A percentile compares a stretch with the other conserved stretches of the same genome.
phyloP scores from a whole-genome alignment of 35 echinoderm and acorn worm genomes.

The Heliocidaris tuberculata region DNA sequence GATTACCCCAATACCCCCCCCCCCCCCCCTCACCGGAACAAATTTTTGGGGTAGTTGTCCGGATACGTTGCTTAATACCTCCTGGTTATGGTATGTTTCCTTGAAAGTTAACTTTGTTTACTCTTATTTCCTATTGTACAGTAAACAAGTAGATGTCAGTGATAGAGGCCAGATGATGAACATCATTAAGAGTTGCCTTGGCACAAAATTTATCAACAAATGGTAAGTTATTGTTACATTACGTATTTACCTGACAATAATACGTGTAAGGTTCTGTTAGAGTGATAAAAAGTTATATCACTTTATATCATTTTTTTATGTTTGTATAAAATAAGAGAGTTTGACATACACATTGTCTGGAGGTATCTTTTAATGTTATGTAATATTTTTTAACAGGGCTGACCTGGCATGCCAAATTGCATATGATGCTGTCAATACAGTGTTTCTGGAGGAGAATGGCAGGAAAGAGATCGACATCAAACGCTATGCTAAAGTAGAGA shows the following conservation, averaged over 20 bases:
- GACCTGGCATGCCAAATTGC: constrained; percentile 90
- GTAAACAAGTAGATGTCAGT: constrained; percentile 80
- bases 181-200: constrained; percentile 91
- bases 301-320: background rate
- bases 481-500: constrained; percentile 98
- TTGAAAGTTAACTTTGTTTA: background rate
- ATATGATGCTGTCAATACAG: constrained; percentile 88
- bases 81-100: too few relatives aligned
- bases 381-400: constrained; percentile 63
- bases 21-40: too few relatives aligned
- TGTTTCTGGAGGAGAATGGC: constrained; percentile 89
- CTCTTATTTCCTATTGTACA: constrained; percentile 28
- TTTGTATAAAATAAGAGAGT: background rate
- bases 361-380: too few relatives aligned
- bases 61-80: too few relatives aligned
- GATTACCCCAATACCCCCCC: too few relatives aligned
- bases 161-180: constrained; percentile 89
- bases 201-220: constrained; percentile 97
- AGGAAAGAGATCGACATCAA: constrained; percentile 99
- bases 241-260: background rate
- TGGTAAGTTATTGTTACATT: constrained; percentile 60
- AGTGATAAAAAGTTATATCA: too few relatives aligned
- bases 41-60: too few relatives aligned
- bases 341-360: too few relatives aligned
- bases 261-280: too few relatives aligned